Evolutionary conservation across 2,797 vertebrate genomes (phyloP), one percentile per base, ranked within the genome.

Genomic region (Lepilemur ruficaudatus): DNA sequence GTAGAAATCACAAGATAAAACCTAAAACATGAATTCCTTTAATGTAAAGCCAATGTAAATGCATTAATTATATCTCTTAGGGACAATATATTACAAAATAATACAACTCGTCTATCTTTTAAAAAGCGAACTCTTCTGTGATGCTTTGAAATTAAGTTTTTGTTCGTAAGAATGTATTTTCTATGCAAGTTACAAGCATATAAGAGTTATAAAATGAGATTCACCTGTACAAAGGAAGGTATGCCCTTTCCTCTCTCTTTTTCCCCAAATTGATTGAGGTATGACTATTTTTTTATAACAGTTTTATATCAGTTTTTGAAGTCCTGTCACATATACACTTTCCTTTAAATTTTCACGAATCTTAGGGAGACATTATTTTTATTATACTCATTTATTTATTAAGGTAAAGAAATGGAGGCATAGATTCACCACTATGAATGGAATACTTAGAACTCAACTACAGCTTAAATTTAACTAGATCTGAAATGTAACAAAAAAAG

Each of bases 331-430:
- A 65, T 43, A 92, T 4, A 52, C 4, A 11, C 22, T 82, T 92
- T 78, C 76, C 48, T 95, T 90, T 52, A 78, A 48, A 91, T 83
- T 61, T 96, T 89, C 86, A 93, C 52, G 94, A 87, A 28, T 63
- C n/a, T 75, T 32, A 88, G 10, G 30, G 7, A 95, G 12, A 91
- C 23, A 65, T 30, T 82, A 83, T 81, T 85, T 84, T 93, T 93
- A 70, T 57, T 86, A 73, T 4, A 22, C 41, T 30, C 32, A 48
- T 57, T 85, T 91, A 90, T 43, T 76, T 94, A 80, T 73, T 35
- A 83, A 8, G 14, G 4, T 67, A 3, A 78, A 83, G 75, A 81
- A 92, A 89, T 0, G 12, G 23, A 97, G 41, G 41, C 69, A 69
- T 63, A 50, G 18, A 73, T 70, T 87, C n/a, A 69, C 23, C 48